Base-by-base conservation (phyloP, 2,888 invertebrate genomes). In the Microplitis manilae region DNA sequence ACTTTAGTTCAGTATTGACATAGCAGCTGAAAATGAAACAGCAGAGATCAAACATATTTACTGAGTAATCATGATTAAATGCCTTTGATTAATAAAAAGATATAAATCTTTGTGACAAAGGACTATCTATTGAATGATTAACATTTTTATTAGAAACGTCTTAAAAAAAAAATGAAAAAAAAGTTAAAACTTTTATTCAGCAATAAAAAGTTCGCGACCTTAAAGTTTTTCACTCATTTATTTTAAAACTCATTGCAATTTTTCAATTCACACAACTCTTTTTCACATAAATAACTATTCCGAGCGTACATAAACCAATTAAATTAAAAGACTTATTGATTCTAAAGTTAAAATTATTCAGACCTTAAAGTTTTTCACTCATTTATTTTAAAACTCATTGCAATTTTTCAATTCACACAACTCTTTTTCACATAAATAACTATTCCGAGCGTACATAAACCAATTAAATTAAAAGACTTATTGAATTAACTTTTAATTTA, bases 41-140 rank as follows among this genome's bases (percentile, higher is more conserved):
- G 30, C 38, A 40, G 64, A 73, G 73, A 73, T 39, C 65, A 73
- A 73, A 73, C 64, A 73, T 73, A 64, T 73, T 73, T 50, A 20
- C 15, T 30, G 40, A 13, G 41, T 73, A 41, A 73, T 73, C 62
- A 73, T 41, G 62, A 64, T 64, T 50, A 50, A 50, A 50, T 50
- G 2, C 61, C 30, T 20, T 73, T 62, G 40, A 62, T 64, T 41
- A 17, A 64, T 38, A 30, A 40, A 40, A 50, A 60, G 71, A 61
- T 71, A 71, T 39, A 61, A 61, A 4, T 30, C 30, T 30, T 30
- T 30, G 30, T 2, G 4, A 2, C 30, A 30, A 4, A 30, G 30
- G 2, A 30, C 30, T 30, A 30, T 30, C 30, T 30, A 50, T 2
- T 50, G 8, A 50, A 50, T 50, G 13, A 50, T 50, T 50, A 50